These are phyloP conservation scores for Escarpia spicata DNA, from an alignment of 2,888 invertebrate genomes.

Conservation along the genomic window DNA sequence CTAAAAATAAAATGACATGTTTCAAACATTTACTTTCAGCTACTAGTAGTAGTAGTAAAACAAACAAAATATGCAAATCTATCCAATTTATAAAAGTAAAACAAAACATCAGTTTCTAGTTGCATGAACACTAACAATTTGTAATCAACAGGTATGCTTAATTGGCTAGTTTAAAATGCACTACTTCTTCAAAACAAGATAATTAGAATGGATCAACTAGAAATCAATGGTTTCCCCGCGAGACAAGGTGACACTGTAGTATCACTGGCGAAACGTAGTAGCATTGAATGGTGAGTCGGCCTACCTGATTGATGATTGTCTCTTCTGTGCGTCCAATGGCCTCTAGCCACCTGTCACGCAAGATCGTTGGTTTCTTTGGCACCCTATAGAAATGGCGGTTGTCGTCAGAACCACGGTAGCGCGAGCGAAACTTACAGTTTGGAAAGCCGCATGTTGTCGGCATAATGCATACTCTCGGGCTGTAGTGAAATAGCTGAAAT, in stretches of 20 bases:
- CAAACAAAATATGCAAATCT: not conserved
- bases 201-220: not conserved
- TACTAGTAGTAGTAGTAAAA: not conserved
- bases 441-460: slow-evolving; percentile 67
- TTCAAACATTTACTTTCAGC: too few species aligned
- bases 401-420: slow-evolving; percentile 65
- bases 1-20: too few species aligned
- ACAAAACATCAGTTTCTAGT: not conserved
- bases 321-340: slow-evolving; percentile 66
- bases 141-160: not conserved
- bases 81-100: not conserved
- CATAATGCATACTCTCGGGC: slow-evolving; percentile 49
- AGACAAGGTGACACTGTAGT: not conserved
- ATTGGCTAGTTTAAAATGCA: not conserved
- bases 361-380: slow-evolving; percentile 64
- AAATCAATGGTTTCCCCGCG: not conserved
- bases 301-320: slow-evolving; percentile 66
- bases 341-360: slow-evolving; percentile 64
- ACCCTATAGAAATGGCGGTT: slow-evolving; percentile 67
- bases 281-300: not conserved
- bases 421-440: slow-evolving; percentile 63
- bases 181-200: not conserved
- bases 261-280: not conserved
- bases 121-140: not conserved
- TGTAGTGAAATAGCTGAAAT: not conserved